Base-by-base conservation (phyloP, 2,113 vertebrate species). In the Dolichallabes microphthalmus region DNA sequence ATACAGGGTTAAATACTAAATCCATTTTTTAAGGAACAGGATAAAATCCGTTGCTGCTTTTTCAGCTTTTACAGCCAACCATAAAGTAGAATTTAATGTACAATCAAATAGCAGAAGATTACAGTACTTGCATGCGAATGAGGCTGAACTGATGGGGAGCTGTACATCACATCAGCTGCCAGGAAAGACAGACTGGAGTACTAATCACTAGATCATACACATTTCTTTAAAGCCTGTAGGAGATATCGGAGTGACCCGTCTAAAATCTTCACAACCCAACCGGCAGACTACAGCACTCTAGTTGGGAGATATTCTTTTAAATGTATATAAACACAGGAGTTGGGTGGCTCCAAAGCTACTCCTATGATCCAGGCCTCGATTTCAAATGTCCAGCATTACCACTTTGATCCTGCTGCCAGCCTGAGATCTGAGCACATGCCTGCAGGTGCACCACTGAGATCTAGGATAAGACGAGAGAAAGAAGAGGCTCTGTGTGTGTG, bases 21-120 rank as follows among this genome's bases (percentile, higher is more conserved):
- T 91, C 90, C 80, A 87, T 89, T 89, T 92, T 93, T 92, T 78
- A 92, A 93, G 89, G 88, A 92, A 91, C 85, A 90, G 88, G 89
- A 82, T 91, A 93, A 93, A 93, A 92, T 90, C 87, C 90, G 83
- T 89, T 90, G 89, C 90, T 89, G 75, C 88, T 90, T 92, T 90
- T 88, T 88, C 89, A 90, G 86, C 89, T 94, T 95, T 94, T 94
- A 94, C 93, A 91, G 90, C 86, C 78, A 86, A 89, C 91, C 91
- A 92, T 94, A 94, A 94, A 95, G 90, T 90, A 88, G n/a, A 89
- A 88, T 93, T 95, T 94, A 94, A 94, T 94, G 93, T 92, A 92
- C 93, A 92, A 90, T 93, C 90, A 78, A 92, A 93, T 90, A 91
- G 91, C 91, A 87, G 88, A 89, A 90, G 90, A 92, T 92, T 91